Evolutionary conservation across 2,113 vertebrate genomes (phyloP).

Genomic region (Hippopotamus amphibius): DNA sequence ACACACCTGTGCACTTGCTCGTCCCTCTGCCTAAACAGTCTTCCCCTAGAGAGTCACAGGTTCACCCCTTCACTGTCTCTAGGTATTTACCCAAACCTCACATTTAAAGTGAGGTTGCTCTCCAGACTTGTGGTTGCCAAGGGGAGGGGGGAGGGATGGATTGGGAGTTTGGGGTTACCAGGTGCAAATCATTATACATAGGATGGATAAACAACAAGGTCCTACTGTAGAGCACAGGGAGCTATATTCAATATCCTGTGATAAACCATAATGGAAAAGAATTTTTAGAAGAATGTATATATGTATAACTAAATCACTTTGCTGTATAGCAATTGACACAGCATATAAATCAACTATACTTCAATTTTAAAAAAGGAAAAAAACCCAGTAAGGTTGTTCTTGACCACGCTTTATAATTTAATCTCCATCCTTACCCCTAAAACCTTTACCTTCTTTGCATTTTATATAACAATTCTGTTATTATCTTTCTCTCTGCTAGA

Average conservation of each 20-base stretch:
- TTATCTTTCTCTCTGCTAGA: not conserved
- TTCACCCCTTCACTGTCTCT: not conserved
- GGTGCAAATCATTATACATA: not conserved
- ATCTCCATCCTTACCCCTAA: not conserved
- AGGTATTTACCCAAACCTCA: not conserved
- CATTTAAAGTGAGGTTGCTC: not conserved
- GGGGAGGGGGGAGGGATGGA: not conserved
- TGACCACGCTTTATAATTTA: not conserved
- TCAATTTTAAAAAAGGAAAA: not conserved
- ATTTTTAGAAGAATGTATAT: not conserved
- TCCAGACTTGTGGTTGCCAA: not conserved
- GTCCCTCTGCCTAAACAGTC: not conserved
- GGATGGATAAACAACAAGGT: not conserved
- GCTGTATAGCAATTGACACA: not conserved
- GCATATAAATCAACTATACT: not conserved
- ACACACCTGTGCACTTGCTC: not conserved
- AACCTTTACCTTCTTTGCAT: not conserved
- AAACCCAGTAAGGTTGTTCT: not conserved
- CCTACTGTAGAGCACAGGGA: not conserved
- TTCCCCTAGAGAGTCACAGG: not conserved
- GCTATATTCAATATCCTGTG: not conserved
- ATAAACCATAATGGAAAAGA: not conserved
- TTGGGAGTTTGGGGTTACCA: not conserved
- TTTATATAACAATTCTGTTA: not conserved
- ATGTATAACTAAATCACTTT: not conserved